Base-by-base conservation (phyloP, 2,797 vertebrate genomes). In the Acrocephalus scirpaceus region DNA sequence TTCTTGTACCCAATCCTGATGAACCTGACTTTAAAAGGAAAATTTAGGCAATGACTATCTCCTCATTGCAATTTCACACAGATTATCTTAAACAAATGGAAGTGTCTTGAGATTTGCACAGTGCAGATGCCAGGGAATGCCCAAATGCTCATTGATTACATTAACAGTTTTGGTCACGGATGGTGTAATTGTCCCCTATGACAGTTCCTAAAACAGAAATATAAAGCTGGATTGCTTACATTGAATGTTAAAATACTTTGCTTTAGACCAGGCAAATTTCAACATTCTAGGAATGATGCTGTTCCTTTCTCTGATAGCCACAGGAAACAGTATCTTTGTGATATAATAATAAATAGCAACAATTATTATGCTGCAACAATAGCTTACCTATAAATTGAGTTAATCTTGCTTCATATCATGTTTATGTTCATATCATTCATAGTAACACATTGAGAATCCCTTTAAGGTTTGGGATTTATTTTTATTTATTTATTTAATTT, bases 41-140 rank as follows among this genome's bases (percentile, higher is more conserved):
- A 69, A 88, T 62, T 61, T 96, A 97, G 95, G 93, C 91, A 90
- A 90, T 95, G 85, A 92, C 61, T 89, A 40, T 64, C 30, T 74
- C 47, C 34, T 88, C 36, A 83, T 18, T 74, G 57, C 69, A 96
- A 88, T 94, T 92, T 95, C 73, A 83, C n/a, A 83, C 34, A 72
- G 26, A 75, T 89, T 93, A 74, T 80, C 2, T 69, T 83, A 94
- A 91, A 90, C 36, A 91, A 83, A 91, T 83, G 58, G 38, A 54
- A 58, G n/a, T 69, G 65, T 77, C 69, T 90, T 51, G 75, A 86
- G 75, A 76, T 14, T 87, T 82, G 21, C 29, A 69, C 8, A n/a
- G 27, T 42, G 36, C 44, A 80, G 69, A 65, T 92, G 61, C 57
- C 50, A 57, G 23, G 38, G 44, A 92, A 91, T 87, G 75, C 56